Evolutionary conservation across 1,140 invertebrate species (phyloP), one percentile per base, ranked within the genome.

Genomic region (Heliconius eleuchia): DNA sequence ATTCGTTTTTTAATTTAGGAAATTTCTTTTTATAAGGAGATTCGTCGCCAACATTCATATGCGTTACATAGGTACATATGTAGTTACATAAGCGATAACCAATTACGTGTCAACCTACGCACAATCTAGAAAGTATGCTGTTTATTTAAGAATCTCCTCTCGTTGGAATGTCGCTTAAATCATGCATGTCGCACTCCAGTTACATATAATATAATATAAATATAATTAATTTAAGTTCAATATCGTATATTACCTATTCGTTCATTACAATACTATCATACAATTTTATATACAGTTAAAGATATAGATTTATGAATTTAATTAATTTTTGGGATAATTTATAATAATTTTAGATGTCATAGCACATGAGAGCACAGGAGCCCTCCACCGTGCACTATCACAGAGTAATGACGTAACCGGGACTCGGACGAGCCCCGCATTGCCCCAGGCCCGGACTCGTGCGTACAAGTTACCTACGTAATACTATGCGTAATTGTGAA

Each of bases 311-410:
- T 92, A 92, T 89, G 89, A 89, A 89, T 91, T 92, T 90, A 94
- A 90, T 93, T 93, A 94, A 94, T 94, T 94, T 94, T 94, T 94
- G 92, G 92, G 92, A 94, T 93, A 93, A 93, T 92, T 92, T 92
- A 92, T 92, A 91, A 91, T 90, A 89, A 87, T 86, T 89, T 92
- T 92, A 90, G 91, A 92, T 91, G 91, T 94, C 88, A 90, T 90
- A 92, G 91, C 91, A 92, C 91, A 92, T 88, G 77, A 74, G 89
- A 86, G 83, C 87, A 88, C 85, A 87, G 84, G 90, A 86, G 86
- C 84, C 87, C 83, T 83, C 82, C 73, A 86, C 88, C 89, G 90
- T 91, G 92, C 92, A 88, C 87, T 94, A 94, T 94, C 93, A 94
- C 93, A 94, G 92, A 94, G 91, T 93, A 93, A 92, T 91, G 92